Evolutionary conservation across 2,888 invertebrate species (phyloP).

Genomic region (Meteorus cinctellus): DNA sequence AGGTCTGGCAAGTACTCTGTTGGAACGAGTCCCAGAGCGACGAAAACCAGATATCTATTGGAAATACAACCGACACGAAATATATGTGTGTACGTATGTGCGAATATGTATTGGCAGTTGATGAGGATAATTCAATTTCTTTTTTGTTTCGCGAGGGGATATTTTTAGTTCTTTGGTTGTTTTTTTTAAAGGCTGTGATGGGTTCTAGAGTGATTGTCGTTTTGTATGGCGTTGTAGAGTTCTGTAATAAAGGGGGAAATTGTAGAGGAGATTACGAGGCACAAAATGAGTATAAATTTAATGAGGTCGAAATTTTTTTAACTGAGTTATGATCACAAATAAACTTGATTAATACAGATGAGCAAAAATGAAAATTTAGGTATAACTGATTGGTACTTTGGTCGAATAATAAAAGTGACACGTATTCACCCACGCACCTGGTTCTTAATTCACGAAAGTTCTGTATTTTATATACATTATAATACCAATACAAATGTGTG

Average conservation of each 20-base stretch:
- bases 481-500: background rate
- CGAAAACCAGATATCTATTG: constrained; percentile 17
- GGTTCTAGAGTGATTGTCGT: too few relatives aligned
- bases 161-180: too few relatives aligned
- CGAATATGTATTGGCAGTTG: background rate
- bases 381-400: background rate
- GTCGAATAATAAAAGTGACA: constrained; percentile 16
- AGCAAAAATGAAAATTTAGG: background rate
- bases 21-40: constrained; percentile 22
- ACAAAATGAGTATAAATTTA: background rate
- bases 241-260: background rate
- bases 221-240: too few relatives aligned
- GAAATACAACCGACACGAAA: background rate
- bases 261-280: background rate
- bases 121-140: too few relatives aligned
- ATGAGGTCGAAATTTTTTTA: too few relatives aligned
- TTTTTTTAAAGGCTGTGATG: too few relatives aligned
- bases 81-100: background rate
- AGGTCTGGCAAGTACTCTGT: constrained; percentile 50
- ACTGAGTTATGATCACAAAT: too few relatives aligned
- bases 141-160: too few relatives aligned
- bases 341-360: background rate
- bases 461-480: background rate
- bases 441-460: background rate
- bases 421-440: background rate